Evolutionary conservation across 2,888 invertebrate species (phyloP), one percentile per base, ranked within the genome.

Genomic region (Scelioninae gen. 1): DNA sequence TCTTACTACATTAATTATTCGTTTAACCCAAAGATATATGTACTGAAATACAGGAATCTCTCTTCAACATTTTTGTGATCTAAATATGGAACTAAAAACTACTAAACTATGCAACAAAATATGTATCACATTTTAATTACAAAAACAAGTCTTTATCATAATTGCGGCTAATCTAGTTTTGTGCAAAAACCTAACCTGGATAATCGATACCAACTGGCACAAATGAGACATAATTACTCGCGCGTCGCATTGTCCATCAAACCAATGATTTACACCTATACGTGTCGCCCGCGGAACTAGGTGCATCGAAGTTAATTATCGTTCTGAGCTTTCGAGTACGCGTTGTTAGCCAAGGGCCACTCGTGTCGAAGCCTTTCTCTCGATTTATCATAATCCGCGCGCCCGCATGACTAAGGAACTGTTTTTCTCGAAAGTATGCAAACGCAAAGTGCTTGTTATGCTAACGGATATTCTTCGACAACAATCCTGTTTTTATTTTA

Each of bases 351-450:
- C 58, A 62, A 69, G 77, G 77, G 77, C 62, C 69, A 32, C 69
- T 68, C 66, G 66, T 60, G 76, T 69, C 69, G 77, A 63, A 63
- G 77, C 77, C 77, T 77, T 77, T 77, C 77, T 63, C 69, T 77
- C 63, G 56, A 69, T 63, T 77, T 77, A 77, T 63, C 69, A 34
- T 55, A 56, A 63, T 38, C 55, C 45, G 34, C 32, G 51, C 15
- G 51, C 47, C 77, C 49, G 77, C 69, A 65, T 76, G 53, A 7
- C 65, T 43, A 8, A 4, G 11, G 23, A 31, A n/a, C 55, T 23
- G 60, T 77, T 77, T 77, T 62, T 43, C 68, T 62, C 77, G 69
- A 77, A 77, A 69, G 77, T 68, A 77, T 77, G 77, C 68, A 69
- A 77, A 68, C 60, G 76, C 58, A n/a, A n/a, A 9, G 56, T n/a